phyloP scores from a whole-genome alignment of 2,797 vertebrate genomes.

The Eptatretus atami region DNA sequence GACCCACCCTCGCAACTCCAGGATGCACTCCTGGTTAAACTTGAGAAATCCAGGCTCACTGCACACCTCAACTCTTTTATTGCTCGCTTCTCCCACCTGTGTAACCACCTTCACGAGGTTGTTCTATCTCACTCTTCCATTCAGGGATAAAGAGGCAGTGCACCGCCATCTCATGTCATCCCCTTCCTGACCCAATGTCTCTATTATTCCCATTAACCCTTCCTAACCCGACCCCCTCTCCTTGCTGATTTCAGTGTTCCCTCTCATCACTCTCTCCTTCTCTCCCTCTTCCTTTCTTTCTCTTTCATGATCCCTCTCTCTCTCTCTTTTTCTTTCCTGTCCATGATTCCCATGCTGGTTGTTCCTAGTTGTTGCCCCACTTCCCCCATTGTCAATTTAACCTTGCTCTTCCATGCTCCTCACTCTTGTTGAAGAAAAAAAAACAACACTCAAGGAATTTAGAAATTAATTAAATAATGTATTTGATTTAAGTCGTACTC shows the following conservation, averaged over 20 bases:
- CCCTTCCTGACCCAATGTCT: too few relatives aligned
- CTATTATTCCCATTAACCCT: not conserved
- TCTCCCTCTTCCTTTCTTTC: not conserved
- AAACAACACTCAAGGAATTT: too few relatives aligned
- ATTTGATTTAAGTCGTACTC: too few relatives aligned
- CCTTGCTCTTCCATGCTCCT: too few relatives aligned
- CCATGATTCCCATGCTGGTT: not conserved
- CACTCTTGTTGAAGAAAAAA: too few relatives aligned
- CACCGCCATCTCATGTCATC: too few relatives aligned
- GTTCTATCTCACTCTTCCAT: too few relatives aligned
- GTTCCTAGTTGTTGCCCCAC: not conserved
- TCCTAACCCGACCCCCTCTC: not conserved
- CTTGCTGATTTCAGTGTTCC: not conserved
- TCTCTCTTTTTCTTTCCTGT: not conserved
- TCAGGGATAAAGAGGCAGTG: too few relatives aligned
- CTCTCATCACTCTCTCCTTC: not conserved
- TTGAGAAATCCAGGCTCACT: too few relatives aligned
- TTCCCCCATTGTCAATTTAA: not conserved
- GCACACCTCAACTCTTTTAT: not conserved
- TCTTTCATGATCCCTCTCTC: not conserved
- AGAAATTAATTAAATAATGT: too few relatives aligned
- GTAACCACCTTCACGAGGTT: not conserved
- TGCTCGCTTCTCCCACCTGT: not conserved
- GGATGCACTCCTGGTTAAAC: too few relatives aligned
- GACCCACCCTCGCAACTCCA: too few relatives aligned